Percentiles rank a stretch among this genome's conserved stretches.
phyloP scores from a whole-genome alignment of 2,888 invertebrate genomes.

The Stegophylla sp. region DNA sequence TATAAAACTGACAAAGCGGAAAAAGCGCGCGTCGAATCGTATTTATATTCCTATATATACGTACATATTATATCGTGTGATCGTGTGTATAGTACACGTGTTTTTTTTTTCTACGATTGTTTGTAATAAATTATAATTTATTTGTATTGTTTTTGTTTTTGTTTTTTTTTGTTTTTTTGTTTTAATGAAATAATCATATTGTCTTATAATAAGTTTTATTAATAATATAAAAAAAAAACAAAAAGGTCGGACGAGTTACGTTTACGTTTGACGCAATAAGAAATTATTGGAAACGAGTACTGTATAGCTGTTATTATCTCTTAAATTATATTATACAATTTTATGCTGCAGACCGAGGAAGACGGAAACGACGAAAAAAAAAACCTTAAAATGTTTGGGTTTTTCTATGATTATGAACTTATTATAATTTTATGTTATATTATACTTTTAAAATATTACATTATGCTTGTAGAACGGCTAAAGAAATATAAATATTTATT shows the following conservation, averaged over 20 bases:
- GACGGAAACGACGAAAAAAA: too few species aligned
- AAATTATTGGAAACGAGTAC: not conserved
- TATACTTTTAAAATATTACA: too few species aligned
- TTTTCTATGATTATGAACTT: too few species aligned
- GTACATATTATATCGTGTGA: not conserved
- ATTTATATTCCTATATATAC: slow-evolving; percentile 1
- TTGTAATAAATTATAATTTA: slow-evolving; percentile 55
- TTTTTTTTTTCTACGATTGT: slow-evolving; percentile 19
- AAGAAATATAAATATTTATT: too few species aligned
- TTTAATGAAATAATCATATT: slow-evolving; percentile 29
- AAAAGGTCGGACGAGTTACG: not conserved
- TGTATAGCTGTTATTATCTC: too few species aligned
- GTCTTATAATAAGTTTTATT: slow-evolving; percentile 5
- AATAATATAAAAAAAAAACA: slow-evolving; percentile 16
- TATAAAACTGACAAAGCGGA: slow-evolving; percentile 57
- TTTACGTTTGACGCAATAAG: not conserved
- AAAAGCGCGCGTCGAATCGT: slow-evolving; percentile 47
- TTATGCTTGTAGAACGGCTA: too few species aligned
- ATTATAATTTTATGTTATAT: too few species aligned
- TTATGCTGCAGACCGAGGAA: too few species aligned
- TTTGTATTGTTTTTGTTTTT: slow-evolving; percentile 2
- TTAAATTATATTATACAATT: too few species aligned
- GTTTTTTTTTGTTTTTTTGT: slow-evolving; percentile 4
- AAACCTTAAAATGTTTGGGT: too few species aligned
- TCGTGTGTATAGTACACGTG: not conserved